A percentile compares a stretch with the other conserved stretches of the same genome.
Evolutionary conservation across 2,113 vertebrate species (phyloP).

Genomic region (Perca flavescens): DNA sequence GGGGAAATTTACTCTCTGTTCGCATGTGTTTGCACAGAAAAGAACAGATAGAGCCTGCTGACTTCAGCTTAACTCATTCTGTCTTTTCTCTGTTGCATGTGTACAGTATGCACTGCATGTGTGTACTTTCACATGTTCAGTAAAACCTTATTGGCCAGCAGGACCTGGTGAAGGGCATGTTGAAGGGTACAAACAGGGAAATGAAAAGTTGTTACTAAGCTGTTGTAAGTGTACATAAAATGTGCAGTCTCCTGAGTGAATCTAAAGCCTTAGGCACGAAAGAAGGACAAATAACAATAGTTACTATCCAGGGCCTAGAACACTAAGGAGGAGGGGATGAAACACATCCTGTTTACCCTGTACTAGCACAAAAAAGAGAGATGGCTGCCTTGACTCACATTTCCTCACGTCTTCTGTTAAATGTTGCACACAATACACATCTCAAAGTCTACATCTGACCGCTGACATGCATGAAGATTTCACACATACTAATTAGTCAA

Average conservation of each 20-base stretch:
- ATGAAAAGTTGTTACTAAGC: background rate
- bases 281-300: background rate
- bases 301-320: background rate
- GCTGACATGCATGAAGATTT: background rate
- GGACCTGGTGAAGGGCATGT: constrained; percentile 7
- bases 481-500: background rate
- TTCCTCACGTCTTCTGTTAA: background rate
- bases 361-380: background rate
- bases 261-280: background rate
- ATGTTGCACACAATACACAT: background rate
- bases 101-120: constrained; percentile 31
- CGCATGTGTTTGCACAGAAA: constrained; percentile 10
- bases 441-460: background rate
- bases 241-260: background rate
- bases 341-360: background rate
- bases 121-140: constrained; percentile 43
- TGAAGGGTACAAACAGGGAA: constrained; percentile 16
- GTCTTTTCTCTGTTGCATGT: constrained; percentile 31
- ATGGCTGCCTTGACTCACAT: background rate
- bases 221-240: background rate
- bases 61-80: constrained; percentile 25
- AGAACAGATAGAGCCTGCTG: constrained; percentile 15
- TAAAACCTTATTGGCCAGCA: constrained; percentile 14
- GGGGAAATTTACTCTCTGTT: constrained; percentile 8
- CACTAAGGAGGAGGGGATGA: constrained; percentile 14